Percentiles rank a stretch among this genome's conserved stretches.
Conservation (phyloP, 2,888 invertebrate species). For the Cephus sareptanus region DNA sequence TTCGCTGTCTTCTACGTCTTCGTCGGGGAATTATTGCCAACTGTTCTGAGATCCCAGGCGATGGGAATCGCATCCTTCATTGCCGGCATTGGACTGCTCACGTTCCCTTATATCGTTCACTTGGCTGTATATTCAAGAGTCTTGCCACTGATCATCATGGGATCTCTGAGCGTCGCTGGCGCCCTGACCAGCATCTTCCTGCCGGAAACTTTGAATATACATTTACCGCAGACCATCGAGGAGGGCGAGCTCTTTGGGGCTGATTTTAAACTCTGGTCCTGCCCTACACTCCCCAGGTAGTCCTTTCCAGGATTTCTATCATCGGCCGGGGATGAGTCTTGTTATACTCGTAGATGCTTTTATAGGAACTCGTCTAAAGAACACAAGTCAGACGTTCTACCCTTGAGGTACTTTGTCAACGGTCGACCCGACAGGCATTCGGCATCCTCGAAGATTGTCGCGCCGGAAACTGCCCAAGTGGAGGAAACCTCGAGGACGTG, state of each 20-base stretch:
- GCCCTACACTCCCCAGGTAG: conserved; percentile 63
- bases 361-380: conserved; percentile 8
- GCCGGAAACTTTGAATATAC: conserved; percentile 74
- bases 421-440: conserved; percentile 56
- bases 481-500: conserved; percentile 22
- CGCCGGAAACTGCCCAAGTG: conserved; percentile 10
- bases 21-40: conserved; percentile 76
- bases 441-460: conserved; percentile 35
- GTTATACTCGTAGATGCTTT: not conserved
- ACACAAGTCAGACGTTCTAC: conserved; percentile 47
- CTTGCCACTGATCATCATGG: conserved; percentile 73
- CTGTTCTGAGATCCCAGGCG: conserved; percentile 74
- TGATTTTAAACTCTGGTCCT: conserved; percentile 70
- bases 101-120: conserved; percentile 75
- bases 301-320: conserved; percentile 6
- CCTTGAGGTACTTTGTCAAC: conserved; percentile 57
- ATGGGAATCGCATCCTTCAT: conserved; percentile 77
- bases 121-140: conserved; percentile 72
- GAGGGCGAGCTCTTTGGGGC: conserved; percentile 74
- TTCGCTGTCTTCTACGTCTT: conserved; percentile 78
- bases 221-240: conserved; percentile 73
- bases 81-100: conserved; percentile 72
- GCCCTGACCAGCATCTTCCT: conserved; percentile 72
- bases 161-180: conserved; percentile 70
- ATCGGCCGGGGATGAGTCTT: not conserved